phyloP scores from a whole-genome alignment of 1,140 invertebrate genomes.

The Drosophila nigrodunni region DNA sequence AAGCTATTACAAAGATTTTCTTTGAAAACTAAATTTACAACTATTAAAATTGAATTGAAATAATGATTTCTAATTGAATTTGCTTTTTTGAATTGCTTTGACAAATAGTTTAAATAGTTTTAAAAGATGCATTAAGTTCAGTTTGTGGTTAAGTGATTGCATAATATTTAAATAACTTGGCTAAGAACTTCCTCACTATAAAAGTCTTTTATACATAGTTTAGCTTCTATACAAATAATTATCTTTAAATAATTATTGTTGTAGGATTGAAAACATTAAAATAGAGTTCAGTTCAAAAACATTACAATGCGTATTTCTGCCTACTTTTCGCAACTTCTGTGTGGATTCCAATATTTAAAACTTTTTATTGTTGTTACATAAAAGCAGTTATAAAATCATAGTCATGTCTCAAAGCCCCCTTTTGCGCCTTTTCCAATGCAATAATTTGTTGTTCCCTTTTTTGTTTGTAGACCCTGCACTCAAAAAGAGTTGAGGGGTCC shows the following conservation, averaged over 20 bases:
- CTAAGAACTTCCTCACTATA: too few relatives aligned
- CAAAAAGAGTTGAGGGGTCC: too few relatives aligned
- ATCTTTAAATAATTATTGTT: too few relatives aligned
- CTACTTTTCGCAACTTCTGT: conserved; percentile 11
- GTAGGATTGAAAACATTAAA: background rate
- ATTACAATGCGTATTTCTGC: conserved; percentile 1
- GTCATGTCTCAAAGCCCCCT: conserved; percentile 17
- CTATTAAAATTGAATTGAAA: background rate
- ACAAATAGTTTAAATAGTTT: background rate
- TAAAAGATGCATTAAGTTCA: background rate
- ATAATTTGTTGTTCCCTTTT: conserved; percentile 43
- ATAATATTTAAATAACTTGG: background rate
- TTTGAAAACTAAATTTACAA: conserved; percentile 2
- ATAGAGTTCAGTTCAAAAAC: background rate
- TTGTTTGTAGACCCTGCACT: background rate
- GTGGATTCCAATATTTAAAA: conserved; percentile 57
- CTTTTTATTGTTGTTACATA: conserved; percentile 59
- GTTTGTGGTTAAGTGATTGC: background rate
- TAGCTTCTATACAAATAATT: too few relatives aligned
- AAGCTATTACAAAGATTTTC: conserved; percentile 2
- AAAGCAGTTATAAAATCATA: conserved; percentile 19
- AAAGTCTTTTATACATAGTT: too few relatives aligned
- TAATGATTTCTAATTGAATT: conserved; percentile 1
- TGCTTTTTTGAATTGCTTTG: background rate
- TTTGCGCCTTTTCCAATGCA: conserved; percentile 49